Evolutionary conservation across 2,797 vertebrate genomes (phyloP), one percentile per base, ranked within the genome.

Genomic region (Malurus splendens): DNA sequence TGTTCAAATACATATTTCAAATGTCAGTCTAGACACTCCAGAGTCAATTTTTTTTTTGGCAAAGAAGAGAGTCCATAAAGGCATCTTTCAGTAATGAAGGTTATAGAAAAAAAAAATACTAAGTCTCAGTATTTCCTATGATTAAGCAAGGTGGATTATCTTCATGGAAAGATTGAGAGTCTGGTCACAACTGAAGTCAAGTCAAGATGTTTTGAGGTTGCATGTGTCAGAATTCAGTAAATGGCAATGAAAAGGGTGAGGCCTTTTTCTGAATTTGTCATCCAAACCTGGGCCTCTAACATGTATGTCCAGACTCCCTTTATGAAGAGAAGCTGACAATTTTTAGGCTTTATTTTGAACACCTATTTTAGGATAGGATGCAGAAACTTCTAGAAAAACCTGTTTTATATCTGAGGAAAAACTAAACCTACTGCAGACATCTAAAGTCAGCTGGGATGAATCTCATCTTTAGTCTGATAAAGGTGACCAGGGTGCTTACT

Each of bases 231-330:
- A 52, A 36, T 50, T 55, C 17, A 62, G 36, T 27, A 33, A 83
- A 71, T 16, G 22, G 17, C 11, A 36, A 3, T n/a, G n/a, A 33
- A 91, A 73, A 81, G 3, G 25, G 19, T 45, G 16, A 25, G 65
- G 64, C 41, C 19, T 57, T 44, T 7, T 5, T 80, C 52, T 42
- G 10, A 18, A 11, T 45, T 74, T n/a, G 18, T 50, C 33, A 41
- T 22, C 23, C 45, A 50, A 67, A 67, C 1, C 28, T 39, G 18
- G 6, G 6, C 4, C 12, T 50, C 36, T 32, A 9, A 23, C 25
- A 15, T 13, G 1, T 1, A 2, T 16, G 8, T 25, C 23, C 28
- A 22, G 28, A 16, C 6, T 52, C 13, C 4, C 18, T n/a, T 41
- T 17, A 18, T 10, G 38, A 62, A 72, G 28, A 44, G 56, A 66